A percentile compares a stretch with the other conserved stretches of the same genome.
Evolutionary conservation across 2,797 vertebrate genomes (phyloP).

Genomic region (Microctenopoma lineatum): DNA sequence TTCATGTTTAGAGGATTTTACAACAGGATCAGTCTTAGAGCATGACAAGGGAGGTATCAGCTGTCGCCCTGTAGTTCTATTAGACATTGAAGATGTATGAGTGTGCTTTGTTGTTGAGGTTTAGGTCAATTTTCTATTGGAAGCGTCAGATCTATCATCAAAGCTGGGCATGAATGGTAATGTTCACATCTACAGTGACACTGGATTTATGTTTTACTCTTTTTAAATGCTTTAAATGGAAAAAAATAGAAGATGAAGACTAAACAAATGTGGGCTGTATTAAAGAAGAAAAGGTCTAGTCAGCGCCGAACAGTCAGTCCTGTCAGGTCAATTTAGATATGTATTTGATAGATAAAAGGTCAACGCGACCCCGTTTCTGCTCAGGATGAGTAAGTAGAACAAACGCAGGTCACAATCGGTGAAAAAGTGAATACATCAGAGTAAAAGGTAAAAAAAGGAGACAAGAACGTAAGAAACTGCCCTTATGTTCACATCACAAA

Average conservation of each 20-base stretch:
- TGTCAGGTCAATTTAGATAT: slow-evolving; percentile 45
- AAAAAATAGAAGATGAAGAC: slow-evolving; percentile 11
- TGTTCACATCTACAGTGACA: slow-evolving; percentile 11
- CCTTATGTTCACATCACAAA: slow-evolving; percentile 16
- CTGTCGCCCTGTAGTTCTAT: slow-evolving; percentile 10
- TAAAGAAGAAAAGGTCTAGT: slow-evolving; percentile 24
- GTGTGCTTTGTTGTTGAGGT: slow-evolving; percentile 35
- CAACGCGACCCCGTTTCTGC: slow-evolving; percentile 54
- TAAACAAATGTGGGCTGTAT: slow-evolving; percentile 37
- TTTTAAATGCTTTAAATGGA: slow-evolving; percentile 22
- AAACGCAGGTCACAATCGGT: slow-evolving; percentile 29
- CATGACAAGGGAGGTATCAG: slow-evolving; percentile 15
- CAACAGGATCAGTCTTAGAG: slow-evolving; percentile 12
- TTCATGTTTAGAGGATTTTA: slow-evolving; percentile 17
- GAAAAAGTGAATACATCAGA: slow-evolving; percentile 39
- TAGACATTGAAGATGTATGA: slow-evolving; percentile 1
- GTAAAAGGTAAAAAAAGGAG: slow-evolving; percentile 28
- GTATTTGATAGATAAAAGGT: slow-evolving; percentile 57
- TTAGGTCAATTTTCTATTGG: slow-evolving; percentile 15
- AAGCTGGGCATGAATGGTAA: slow-evolving; percentile 26
- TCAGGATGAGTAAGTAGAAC: slow-evolving; percentile 39
- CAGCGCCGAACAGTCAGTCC: slow-evolving; percentile 23
- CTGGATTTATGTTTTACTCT: slow-evolving; percentile 17
- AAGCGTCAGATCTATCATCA: slow-evolving; percentile 43
- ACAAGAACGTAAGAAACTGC: slow-evolving; percentile 10